Evolutionary conservation across 1,140 invertebrate species (phyloP), one percentile per base, ranked within the genome.

Genomic region (Camponotus pennsylvanicus): DNA sequence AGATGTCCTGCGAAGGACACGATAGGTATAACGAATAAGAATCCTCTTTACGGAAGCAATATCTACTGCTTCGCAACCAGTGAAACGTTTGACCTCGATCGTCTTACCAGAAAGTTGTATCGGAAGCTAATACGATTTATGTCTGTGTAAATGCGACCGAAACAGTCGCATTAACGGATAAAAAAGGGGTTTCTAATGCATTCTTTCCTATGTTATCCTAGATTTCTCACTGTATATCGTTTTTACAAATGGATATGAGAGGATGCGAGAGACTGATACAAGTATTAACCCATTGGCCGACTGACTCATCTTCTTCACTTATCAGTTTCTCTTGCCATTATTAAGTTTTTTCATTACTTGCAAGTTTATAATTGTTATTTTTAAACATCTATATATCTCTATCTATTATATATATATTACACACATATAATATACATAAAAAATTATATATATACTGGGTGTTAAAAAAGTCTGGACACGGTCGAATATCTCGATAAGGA

Each of bases 31-130:
- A 64, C 57, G 11, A 83, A 73, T 49, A 73, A 61, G 13, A 61
- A 67, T 61, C 18, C 9, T 59, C 78, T 73, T n/a, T 64, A 78
- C 34, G 69, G 66, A 89, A 83, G 77, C 27, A 80, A 87, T 66
- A 34, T 75, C 11, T n/a, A 34, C 49, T 13, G 49, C 63, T 70
- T 8, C 11, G n/a, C 6, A 52, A 61, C 70, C 21, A 27, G 77
- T 37, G 40, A 77, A 59, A 61, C 4, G n/a, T 76, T 64, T 75
- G 71, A 32, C 18, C 61, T 55, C 64, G 77, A 77, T 71, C 8
- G 0, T 57, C n/a, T 52, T 45, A 27, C 3, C 52, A 0, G 79
- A 4, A 34, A 32, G 5, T 32, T 82, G 57, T 49, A 49, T 75
- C 67, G 40, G 57, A 1, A 49, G 18, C 37, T n/a, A 21, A 21